These are phyloP conservation scores for Cephus sareptanus DNA, from an alignment of 2,888 invertebrate species.

Conservation along the genomic window DNA sequence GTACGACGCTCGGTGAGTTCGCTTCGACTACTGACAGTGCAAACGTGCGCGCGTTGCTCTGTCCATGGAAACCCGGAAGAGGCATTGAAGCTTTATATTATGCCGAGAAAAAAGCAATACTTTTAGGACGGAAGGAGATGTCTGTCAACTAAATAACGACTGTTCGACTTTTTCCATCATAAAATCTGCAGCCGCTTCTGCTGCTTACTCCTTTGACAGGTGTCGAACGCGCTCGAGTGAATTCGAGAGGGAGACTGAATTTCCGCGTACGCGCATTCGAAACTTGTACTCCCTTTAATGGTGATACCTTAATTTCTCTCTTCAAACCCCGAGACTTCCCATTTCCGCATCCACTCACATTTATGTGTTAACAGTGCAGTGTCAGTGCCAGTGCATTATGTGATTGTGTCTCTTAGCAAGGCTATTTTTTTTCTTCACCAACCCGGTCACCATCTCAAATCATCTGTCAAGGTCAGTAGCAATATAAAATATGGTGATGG, in stretches of 20 bases:
- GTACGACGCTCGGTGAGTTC: conserved; percentile 14
- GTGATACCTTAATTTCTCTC: not conserved
- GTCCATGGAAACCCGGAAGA: not conserved
- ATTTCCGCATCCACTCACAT: not conserved
- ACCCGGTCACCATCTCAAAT: not conserved
- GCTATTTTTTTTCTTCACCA: conserved; percentile 13
- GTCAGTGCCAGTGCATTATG: conserved; percentile 20
- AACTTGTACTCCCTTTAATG: not conserved
- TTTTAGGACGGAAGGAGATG: conserved; percentile 1
- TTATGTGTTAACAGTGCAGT: conserved; percentile 14
- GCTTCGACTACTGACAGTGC: not conserved
- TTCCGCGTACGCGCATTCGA: not conserved
- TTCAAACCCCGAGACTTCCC: not conserved
- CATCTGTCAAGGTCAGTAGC: not conserved
- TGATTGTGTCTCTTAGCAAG: conserved; percentile 16
- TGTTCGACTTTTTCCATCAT: not conserved
- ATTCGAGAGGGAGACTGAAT: not conserved
- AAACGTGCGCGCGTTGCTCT: not conserved
- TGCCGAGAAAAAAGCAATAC: conserved; percentile 1
- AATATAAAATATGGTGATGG: not conserved
- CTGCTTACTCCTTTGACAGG: conserved; percentile 15
- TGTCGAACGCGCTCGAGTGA: conserved; percentile 8
- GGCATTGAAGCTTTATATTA: not conserved
- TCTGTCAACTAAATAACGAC: not conserved
- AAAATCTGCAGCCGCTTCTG: not conserved